These are phyloP conservation scores for Ornithorhynchus anatinus DNA, from an alignment of 2,113 vertebrate species.

Conservation along the genomic window DNA sequence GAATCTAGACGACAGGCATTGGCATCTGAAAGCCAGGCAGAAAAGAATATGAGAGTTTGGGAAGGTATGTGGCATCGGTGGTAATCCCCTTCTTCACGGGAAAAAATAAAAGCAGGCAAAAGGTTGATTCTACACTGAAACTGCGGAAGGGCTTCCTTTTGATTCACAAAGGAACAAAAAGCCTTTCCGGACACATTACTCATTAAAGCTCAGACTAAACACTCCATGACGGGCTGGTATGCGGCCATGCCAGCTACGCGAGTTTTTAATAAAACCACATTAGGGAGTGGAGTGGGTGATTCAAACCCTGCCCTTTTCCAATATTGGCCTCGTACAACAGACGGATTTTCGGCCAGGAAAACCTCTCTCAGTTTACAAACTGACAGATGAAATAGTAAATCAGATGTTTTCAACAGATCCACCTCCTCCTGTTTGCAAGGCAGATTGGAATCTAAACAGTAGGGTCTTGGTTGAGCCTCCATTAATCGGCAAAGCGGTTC, in stretches of 20 bases:
- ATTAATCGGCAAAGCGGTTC: not conserved
- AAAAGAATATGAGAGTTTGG: not conserved
- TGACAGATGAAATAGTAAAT: not conserved
- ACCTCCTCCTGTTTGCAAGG: not conserved
- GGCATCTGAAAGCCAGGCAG: no score
- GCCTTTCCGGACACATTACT: not conserved
- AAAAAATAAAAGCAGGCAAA: not conserved
- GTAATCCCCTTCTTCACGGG: no score
- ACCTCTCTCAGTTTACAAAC: not conserved
- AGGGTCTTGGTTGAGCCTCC: not conserved
- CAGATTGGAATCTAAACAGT: not conserved
- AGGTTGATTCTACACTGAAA: not conserved
- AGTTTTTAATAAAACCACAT: not conserved
- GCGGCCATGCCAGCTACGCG: not conserved
- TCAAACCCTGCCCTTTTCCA: not conserved
- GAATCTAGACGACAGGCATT: not conserved
- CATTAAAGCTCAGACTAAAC: not conserved
- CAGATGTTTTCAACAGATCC: rapidly evolving
- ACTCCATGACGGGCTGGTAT: not conserved
- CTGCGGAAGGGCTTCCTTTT: not conserved
- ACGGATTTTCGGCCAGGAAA: not conserved
- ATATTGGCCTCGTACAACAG: not conserved
- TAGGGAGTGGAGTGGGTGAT: not conserved
- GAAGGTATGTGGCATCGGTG: no score
- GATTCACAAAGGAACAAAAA: not conserved